Base-by-base conservation (phyloP, 92 coral and sea anemone species). In the Palythoa heliodiscus region DNA sequence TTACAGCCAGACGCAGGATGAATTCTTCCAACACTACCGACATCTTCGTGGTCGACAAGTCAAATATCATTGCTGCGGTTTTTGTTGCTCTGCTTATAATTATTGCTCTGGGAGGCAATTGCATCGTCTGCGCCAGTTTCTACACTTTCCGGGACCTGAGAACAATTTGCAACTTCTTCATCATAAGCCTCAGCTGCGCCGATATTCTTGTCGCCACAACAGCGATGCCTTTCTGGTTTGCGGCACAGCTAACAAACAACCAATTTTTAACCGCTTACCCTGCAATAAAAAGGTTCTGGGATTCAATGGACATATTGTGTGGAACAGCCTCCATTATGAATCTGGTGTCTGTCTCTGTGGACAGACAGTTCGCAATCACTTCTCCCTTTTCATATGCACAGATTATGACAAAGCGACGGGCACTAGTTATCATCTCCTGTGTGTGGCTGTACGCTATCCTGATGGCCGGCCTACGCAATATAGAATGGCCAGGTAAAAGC, bases 301-400 rank as follows among this genome's bases (percentile, higher is more conserved):
- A 90, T 57, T 90, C 92, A 35, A 94, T 92, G 98, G 98, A 94
- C 70, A 94, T 94, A 24, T 83, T 94, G 50, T 94, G 98, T 52
- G 98, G 98, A 10, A 94, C 98, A 11, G 98, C 98, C 37, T 94
- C 98, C 25, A 92, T 94, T 24, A 92, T 91, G 92, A 96, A 93
- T 72, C 87, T 96, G 14, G 91, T 95, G 11, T 92, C 95, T n/a
- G 98, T 96, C 73, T 92, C 96, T 23, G 88, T 92, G 63, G 99
- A 96, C 88, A 89, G 99, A 53, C 98, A 96, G 74, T 87, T 96
- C 55, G 99, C 99, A 14, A 96, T 96, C 83, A 94, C 99, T 1
- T 91, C 93, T 12, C 99, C 99, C 77, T 96, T 96, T 77, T 64
- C 91, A 43, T 96, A 96, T 80, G 89, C 94, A 38, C 92, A 96